Base-by-base conservation (phyloP, 2,888 invertebrate species). In the Ptilodon capucinus region DNA sequence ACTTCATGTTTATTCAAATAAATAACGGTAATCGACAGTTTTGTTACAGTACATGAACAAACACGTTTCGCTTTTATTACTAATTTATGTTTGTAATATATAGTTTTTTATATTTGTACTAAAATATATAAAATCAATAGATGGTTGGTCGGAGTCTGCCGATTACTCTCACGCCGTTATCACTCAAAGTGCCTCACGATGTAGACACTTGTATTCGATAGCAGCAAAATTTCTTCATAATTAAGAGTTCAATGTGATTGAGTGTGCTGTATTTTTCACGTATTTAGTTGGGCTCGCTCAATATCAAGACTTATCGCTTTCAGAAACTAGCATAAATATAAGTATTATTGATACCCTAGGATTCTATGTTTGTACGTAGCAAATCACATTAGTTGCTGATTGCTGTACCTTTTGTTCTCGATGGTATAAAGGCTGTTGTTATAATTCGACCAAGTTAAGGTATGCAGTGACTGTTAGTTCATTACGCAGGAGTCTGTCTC, bases 251-350 rank as follows among this genome's bases (percentile, higher is more conserved):
- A 72, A 79, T 79, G 71, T 79, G 79, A 64, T 82, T 81, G 84
- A 82, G 82, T 86, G 84, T 85, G 80, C 76, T 82, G 73, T 82
- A 76, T 79, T 77, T 79, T 77, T 80, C 81, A 82, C 81, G 75
- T 84, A 74, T 81, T 82, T 81, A 81, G 84, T 89, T 90, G 87
- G 81, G 87, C 81, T 86, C 87, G 90, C 90, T 91, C 91, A 91
- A 88, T 88, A 76, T 74, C 81, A 90, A 91, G 90, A 91, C 90
- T 91, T 88, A 80, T 84, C 74, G 85, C 85, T 86, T 85, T 83
- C 85, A 81, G 81, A 81, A n/a, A 68, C 73, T 87, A 86, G 82
- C 74, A 75, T 81, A 36, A 78, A 71, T 74, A 83, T 88, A 86
- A 87, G 84, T 86, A 85, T 88, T 86, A 84, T 75, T 66, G 63